Conservation (phyloP, 1,140 invertebrate genomes). For the Drosophila equinoxialis region DNA sequence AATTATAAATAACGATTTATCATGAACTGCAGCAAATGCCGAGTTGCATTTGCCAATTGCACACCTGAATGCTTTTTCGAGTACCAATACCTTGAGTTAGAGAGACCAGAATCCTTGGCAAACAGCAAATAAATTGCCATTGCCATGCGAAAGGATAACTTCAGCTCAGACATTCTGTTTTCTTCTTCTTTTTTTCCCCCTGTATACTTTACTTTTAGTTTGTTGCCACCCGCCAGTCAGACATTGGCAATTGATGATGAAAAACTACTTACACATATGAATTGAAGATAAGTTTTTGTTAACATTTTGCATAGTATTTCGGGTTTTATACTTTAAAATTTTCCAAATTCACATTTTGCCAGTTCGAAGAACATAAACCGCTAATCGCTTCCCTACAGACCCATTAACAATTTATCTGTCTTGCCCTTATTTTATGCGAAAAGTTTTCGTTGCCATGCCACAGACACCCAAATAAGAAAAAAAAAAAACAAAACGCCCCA, state of each 20-base stretch:
- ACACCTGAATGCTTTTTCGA: constrained; percentile 66
- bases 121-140: constrained; percentile 69
- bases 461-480: not conserved
- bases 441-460: constrained; percentile 54
- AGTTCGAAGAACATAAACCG: constrained; percentile 64
- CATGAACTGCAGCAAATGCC: constrained; percentile 56
- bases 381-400: constrained; percentile 81
- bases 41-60: constrained; percentile 72
- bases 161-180: constrained; percentile 55
- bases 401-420: constrained; percentile 81
- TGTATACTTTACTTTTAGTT: constrained; percentile 9
- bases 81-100: constrained; percentile 37
- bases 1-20: constrained; percentile 81
- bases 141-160: constrained; percentile 46
- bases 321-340: constrained; percentile 9
- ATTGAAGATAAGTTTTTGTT: constrained; percentile 33
- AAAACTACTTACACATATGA: constrained; percentile 38
- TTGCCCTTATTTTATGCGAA: constrained; percentile 74
- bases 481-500: not conserved
- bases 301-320: constrained; percentile 8
- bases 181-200: not conserved
- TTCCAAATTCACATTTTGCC: constrained; percentile 42
- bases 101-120: constrained; percentile 46
- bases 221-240: constrained; percentile 1
- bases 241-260: not conserved